phyloP scores from a whole-genome alignment of 2,113 vertebrate genomes.

The Echinops telfairi region DNA sequence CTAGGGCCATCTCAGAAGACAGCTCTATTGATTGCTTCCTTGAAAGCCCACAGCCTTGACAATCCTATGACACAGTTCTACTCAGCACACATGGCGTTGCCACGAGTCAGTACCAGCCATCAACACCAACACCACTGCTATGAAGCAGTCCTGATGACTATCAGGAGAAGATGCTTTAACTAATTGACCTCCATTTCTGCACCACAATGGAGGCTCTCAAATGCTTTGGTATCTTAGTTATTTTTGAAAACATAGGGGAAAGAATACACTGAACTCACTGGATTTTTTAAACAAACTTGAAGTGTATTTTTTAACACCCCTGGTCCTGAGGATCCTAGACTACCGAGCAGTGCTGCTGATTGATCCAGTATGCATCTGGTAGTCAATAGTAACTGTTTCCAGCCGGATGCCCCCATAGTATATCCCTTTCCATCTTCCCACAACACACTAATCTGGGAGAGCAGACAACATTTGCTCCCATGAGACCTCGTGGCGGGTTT shows the following conservation, averaged over 20 bases:
- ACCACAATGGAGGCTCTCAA: background rate
- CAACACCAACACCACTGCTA: too few species aligned
- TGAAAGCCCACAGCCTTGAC: too few species aligned
- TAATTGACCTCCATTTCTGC: background rate
- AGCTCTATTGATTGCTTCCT: too few species aligned
- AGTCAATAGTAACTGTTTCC: background rate
- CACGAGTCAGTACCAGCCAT: too few species aligned
- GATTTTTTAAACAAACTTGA: conserved; percentile 33
- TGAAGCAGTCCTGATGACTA: background rate
- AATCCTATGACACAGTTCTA: too few species aligned
- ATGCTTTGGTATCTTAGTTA: background rate
- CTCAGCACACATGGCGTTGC: too few species aligned
- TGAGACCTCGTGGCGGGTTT: background rate
- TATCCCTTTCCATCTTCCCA: background rate
- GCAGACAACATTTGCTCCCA: background rate
- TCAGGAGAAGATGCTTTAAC: background rate
- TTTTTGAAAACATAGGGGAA: background rate
- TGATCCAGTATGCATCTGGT: background rate
- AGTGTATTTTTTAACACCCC: background rate
- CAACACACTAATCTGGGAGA: too few species aligned
- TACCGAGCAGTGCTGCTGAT: background rate
- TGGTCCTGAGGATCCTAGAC: background rate
- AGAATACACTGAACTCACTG: background rate
- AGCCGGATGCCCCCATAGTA: background rate
- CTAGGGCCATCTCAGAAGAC: too few species aligned